Base-by-base conservation (phyloP, 2,888 invertebrate species). In the Trimorus sp. region DNA sequence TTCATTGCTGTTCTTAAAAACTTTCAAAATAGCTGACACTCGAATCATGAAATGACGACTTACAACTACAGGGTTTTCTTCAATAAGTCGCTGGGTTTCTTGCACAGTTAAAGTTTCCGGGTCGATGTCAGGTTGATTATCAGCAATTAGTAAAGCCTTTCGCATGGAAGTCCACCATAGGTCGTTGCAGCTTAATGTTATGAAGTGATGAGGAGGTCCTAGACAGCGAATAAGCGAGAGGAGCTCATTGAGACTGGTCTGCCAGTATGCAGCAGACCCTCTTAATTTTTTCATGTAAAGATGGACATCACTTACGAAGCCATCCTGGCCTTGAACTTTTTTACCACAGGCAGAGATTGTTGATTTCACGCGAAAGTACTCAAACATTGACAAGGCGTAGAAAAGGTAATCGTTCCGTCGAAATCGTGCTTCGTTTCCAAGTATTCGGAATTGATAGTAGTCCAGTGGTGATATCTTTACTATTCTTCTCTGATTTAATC, bases 151-250 rank as follows among this genome's bases (percentile, higher is more conserved):
- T 7, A 90, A 84, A 0, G 90, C 89, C 87, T 89, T 88, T 0
- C 85, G 83, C 85, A 89, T 89, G 36, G 90, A 90, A 1, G 84
- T 15, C 89, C 89, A 90, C 71, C 87, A 69, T 0, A 88, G 62
- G 71, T 88, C 87, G 79, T 88, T 88, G 49, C 58, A 77, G 53
- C 76, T 83, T 1, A 82, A 79, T 8, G 83, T 83, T 12, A 84
- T 7, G 75, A 89, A 89, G 87, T 86, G 89, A 1, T 88, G 84
- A 0, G 89, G 89, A 76, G 89, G 86, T 5, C 89, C 89, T n/a
- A 90, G 59, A 84, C 49, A 87, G 60, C 87, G 74, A 0, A 90
- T 88, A 85, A 87, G 88, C 0, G 90, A 88, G 75, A 88, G 86
- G 0, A 90, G 68, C 69, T 90, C 88, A 15, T 86, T 80, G 14